These are phyloP conservation scores for Diadumene lineata DNA, from an alignment of 92 coral and sea anemone genomes.

Conservation along the genomic window DNA sequence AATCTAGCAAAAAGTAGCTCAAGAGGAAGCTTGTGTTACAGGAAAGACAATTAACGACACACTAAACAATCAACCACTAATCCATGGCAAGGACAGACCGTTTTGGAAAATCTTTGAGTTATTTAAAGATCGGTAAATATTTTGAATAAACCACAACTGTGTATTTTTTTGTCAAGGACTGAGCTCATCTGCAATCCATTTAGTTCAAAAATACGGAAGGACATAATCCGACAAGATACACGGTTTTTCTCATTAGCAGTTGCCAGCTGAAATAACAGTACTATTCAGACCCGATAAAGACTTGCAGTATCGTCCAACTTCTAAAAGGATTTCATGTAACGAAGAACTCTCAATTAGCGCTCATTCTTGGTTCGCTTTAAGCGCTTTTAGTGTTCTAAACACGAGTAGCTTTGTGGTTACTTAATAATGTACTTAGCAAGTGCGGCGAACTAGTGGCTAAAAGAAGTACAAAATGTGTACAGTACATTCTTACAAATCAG, in stretches of 20 bases:
- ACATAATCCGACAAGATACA: slow-evolving; percentile 24
- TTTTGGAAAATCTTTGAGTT: slow-evolving; percentile 15
- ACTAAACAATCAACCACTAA: slow-evolving; percentile 1
- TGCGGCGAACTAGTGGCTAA: slow-evolving; percentile 14
- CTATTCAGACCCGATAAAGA: slow-evolving; percentile 35
- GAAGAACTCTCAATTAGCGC: slow-evolving; percentile 23
- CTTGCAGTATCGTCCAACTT: not conserved
- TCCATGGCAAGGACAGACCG: slow-evolving; percentile 30
- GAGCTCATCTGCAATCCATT: slow-evolving; percentile 35
- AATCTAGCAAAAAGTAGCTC: slow-evolving; percentile 31
- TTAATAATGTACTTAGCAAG: slow-evolving; percentile 21
- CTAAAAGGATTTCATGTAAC: slow-evolving; percentile 32
- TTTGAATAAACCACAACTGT: slow-evolving; percentile 31
- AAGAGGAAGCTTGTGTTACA: slow-evolving; percentile 19
- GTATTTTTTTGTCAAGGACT: slow-evolving; percentile 25
- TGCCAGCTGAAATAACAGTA: slow-evolving; percentile 42
- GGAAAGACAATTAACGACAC: slow-evolving; percentile 22
- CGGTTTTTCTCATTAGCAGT: slow-evolving; percentile 32
- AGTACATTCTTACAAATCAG: slow-evolving; percentile 1
- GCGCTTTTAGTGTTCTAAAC: slow-evolving; percentile 26
- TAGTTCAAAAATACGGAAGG: slow-evolving; percentile 34
- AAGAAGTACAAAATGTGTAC: slow-evolving; percentile 23
- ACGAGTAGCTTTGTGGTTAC: slow-evolving; percentile 15
- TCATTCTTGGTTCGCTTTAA: slow-evolving; percentile 35
- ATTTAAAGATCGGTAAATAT: slow-evolving; percentile 36